Evolutionary conservation across 2,113 vertebrate genomes (phyloP).

Genomic region (Microcebus murinus): DNA sequence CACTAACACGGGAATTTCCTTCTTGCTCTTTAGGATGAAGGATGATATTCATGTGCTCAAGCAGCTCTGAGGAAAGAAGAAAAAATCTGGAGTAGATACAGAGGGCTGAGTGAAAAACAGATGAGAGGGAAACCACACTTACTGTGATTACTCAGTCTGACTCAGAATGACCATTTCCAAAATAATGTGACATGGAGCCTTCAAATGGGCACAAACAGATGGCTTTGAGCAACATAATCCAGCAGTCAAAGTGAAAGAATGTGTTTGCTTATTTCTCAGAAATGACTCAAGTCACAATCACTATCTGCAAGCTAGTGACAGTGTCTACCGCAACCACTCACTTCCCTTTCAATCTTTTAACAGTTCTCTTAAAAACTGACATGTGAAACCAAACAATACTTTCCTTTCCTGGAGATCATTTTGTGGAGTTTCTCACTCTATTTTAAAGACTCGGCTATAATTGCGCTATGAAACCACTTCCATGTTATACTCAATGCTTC

Average conservation of each 20-base stretch:
- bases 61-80: not conserved
- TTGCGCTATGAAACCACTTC: not conserved
- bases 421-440: not conserved
- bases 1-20: not conserved
- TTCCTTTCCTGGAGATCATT: not conserved
- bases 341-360: not conserved
- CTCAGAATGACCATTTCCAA: slow-evolving; percentile 31
- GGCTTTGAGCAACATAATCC: not conserved
- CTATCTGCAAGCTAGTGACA: not conserved
- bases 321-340: not conserved
- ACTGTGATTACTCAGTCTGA: slow-evolving; percentile 14
- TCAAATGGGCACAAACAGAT: not conserved
- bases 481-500: not conserved
- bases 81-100: not conserved
- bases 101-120: not conserved
- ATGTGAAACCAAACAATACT: not conserved
- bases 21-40: not conserved
- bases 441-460: not conserved
- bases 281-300: slow-evolving; percentile 50
- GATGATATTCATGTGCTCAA: not conserved
- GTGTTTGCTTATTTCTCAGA: slow-evolving; percentile 36
- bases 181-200: not conserved
- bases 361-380: not conserved
- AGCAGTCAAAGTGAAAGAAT: slow-evolving; percentile 20
- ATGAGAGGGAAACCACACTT: not conserved